Base-by-base conservation (phyloP, 2,113 vertebrate genomes). In the Pterocles gutturalis region DNA sequence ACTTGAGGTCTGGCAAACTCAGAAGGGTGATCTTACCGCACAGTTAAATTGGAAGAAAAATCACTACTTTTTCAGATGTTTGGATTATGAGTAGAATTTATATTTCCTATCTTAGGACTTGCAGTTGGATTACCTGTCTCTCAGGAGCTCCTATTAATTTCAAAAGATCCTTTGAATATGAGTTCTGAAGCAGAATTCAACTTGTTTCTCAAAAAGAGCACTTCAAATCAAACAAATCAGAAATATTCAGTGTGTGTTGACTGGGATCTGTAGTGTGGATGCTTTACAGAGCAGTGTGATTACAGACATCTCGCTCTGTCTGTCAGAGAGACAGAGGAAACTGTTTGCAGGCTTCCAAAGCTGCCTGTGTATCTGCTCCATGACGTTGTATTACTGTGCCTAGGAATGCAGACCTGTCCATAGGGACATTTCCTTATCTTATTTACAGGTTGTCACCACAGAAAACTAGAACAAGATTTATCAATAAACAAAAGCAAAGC, bases 311-410 rank as follows among this genome's bases (percentile, higher is more conserved):
- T 65, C 46, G 36, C 2, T 48, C 25, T 43, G 26, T 53, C n/a
- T 4, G 3, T 38, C 13, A 38, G 46, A 60, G 31, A 38, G 25
- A 13, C 17, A 22, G 29, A 54, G 33, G n/a, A 34, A 57, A 29
- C 18, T 48, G 16, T 60, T 43, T 79, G 73, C n/a, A 61, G 51
- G 33, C 41, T 64, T 38, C n/a, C 31, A n/a, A 13, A 48, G 41
- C 61, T 54, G 71, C 7, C 49, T 36, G 26, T 0, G 0, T 22
- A 9, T 54, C 48, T 53, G 31, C 45, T 76, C 43, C 49, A 11
- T 1, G 0, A 1, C 8, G 28, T 54, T 34, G 2, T 1, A 1
- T 62, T 16, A 8, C 3, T 43, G 26, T 75, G 46, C 11, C 9
- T 10, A 20, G 34, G 34, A 51, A 4, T 20, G 9, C 38, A 64